phyloP scores from a whole-genome alignment of 2,888 invertebrate species.

The Portevinia maculata region DNA sequence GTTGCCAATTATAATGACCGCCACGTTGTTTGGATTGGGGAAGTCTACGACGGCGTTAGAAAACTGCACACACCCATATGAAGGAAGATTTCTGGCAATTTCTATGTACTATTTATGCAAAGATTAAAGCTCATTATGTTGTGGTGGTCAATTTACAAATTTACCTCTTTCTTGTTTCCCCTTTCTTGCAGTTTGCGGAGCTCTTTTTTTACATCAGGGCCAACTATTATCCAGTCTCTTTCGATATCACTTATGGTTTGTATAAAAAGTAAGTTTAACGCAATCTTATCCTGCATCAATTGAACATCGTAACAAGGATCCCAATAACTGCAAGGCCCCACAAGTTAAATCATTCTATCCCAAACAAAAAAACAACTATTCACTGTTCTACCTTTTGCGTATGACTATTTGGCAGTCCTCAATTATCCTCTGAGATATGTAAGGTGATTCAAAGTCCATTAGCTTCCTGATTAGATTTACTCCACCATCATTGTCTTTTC shows the following conservation, averaged over 20 bases:
- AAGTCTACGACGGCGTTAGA: constrained; percentile 90
- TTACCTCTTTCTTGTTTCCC: constrained; percentile 92
- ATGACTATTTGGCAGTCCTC: constrained; percentile 92
- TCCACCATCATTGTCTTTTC: constrained; percentile 88
- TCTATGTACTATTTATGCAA: constrained; percentile 88
- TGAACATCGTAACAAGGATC: constrained; percentile 92
- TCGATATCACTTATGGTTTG: constrained; percentile 95
- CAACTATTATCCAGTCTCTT: constrained; percentile 91
- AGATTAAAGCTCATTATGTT: not conserved
- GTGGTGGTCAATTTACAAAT: not conserved
- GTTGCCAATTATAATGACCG: constrained; percentile 92
- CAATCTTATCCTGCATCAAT: constrained; percentile 91
- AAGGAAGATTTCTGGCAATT: constrained; percentile 91
- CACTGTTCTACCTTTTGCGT: constrained; percentile 94
- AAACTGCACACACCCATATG: constrained; percentile 95
- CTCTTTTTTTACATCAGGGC: constrained; percentile 87
- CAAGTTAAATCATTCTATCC: not conserved
- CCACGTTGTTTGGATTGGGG: constrained; percentile 86
- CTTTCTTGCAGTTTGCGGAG: constrained; percentile 89
- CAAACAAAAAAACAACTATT: constrained; percentile 55
- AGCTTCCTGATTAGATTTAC: constrained; percentile 92
- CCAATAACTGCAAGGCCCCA: constrained; percentile 89
- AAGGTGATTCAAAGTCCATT: constrained; percentile 98
- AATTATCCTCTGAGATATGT: constrained; percentile 93
- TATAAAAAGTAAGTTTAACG: constrained; percentile 92